Percentiles rank a stretch among this genome's conserved stretches.
These are phyloP conservation scores for Blera fallax DNA, from an alignment of 2,888 invertebrate species.

Conservation along the genomic window DNA sequence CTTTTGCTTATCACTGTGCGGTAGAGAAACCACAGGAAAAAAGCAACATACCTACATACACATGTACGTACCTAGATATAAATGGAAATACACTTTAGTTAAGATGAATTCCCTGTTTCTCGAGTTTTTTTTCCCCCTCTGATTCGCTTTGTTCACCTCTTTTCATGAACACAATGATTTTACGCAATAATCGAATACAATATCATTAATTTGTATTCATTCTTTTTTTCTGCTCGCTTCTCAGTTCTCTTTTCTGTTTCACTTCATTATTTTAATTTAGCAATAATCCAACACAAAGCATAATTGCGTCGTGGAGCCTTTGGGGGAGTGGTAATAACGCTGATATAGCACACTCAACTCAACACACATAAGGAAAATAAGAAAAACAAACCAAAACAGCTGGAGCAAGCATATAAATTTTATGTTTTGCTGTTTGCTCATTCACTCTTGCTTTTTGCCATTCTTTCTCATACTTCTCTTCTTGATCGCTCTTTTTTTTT, in stretches of 20 bases:
- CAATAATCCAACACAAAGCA: conserved; percentile 15
- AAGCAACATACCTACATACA: no score
- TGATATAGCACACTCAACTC: not conserved
- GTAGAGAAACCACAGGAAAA: not conserved
- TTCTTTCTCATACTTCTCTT: conserved; percentile 11
- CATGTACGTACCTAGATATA: no score
- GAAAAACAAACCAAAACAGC: conserved; percentile 51
- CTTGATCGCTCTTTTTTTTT: not conserved
- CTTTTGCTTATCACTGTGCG: conserved; percentile 27
- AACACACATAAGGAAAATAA: not conserved
- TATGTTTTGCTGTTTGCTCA: conserved; percentile 42
- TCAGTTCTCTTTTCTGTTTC: not conserved
- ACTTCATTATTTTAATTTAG: not conserved
- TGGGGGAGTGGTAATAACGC: conserved; percentile 15
- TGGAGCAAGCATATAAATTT: conserved; percentile 23
- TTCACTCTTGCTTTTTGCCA: conserved; percentile 51
- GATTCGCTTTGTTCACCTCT: not conserved
- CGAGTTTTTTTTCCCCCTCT: no score
- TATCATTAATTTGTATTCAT: not conserved
- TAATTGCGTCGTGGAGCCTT: conserved; percentile 46
- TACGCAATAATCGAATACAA: conserved; percentile 20
- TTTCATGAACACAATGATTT: conserved; percentile 9
- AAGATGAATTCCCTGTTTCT: not conserved
- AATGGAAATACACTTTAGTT: conserved; percentile 13
- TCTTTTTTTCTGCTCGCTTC: not conserved